These are phyloP conservation scores for Polypedilum vanderplanki DNA, from an alignment of 1,140 invertebrate genomes.

Conservation along the genomic window DNA sequence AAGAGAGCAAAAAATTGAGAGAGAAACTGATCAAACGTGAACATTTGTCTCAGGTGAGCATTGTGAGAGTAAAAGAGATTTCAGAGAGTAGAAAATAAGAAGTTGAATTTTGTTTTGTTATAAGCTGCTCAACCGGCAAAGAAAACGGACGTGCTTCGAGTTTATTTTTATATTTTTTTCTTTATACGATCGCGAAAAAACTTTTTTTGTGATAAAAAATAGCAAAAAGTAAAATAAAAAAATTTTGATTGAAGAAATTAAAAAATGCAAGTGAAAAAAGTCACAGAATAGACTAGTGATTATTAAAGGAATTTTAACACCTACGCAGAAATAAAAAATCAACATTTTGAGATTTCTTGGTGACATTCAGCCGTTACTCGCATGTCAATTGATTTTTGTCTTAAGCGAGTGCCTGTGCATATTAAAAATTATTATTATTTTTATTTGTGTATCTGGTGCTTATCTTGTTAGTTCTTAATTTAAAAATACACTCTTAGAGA, in stretches of 20 bases:
- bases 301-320: slow-evolving; percentile 4
- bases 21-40: slow-evolving; percentile 10
- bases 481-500: background rate
- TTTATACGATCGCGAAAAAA: no score
- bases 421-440: background rate
- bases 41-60: background rate
- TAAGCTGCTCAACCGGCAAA: slow-evolving; percentile 25
- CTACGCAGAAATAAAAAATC: background rate
- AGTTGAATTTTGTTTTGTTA: background rate
- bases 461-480: background rate
- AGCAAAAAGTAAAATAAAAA: no score
- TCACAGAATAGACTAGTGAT: background rate
- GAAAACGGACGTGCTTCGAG: background rate
- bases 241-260: no score
- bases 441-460: background rate
- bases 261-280: no score
- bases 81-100: background rate
- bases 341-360: background rate
- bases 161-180: background rate
- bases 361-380: background rate
- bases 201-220: no score
- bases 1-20: background rate
- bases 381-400: background rate
- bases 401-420: background rate
- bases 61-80: background rate